These are phyloP conservation scores for Hyphantria cunea DNA, from an alignment of 1,140 invertebrate genomes.

Conservation along the genomic window DNA sequence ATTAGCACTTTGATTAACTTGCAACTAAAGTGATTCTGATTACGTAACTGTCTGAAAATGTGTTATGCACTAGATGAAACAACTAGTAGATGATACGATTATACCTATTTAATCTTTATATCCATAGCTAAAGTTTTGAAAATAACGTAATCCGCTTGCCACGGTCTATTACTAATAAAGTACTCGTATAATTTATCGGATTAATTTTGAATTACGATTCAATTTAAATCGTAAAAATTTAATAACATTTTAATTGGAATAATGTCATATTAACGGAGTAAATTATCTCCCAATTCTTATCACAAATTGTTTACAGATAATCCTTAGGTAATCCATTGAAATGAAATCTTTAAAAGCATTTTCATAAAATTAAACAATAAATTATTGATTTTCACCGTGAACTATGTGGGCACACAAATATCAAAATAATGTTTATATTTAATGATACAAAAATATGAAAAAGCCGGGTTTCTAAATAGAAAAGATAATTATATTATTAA, in stretches of 20 bases:
- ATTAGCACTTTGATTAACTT: constrained; percentile 5
- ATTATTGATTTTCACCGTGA: no score
- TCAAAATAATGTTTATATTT: no score
- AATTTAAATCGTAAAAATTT: no score
- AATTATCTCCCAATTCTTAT: background rate
- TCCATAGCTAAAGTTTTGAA: no score
- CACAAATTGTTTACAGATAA: no score
- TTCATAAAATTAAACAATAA: no score
- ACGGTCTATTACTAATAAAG: background rate
- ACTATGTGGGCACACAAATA: no score
- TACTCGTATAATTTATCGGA: background rate
- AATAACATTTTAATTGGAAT: constrained; percentile 1
- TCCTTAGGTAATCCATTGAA: background rate
- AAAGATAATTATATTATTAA: background rate
- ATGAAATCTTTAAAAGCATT: constrained; percentile 7
- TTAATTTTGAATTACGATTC: background rate
- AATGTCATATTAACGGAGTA: background rate
- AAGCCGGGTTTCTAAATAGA: no score
- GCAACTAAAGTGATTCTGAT: constrained; percentile 1
- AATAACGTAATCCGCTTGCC: no score
- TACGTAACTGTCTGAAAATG: constrained; percentile 39
- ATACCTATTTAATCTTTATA: constrained; percentile 5
- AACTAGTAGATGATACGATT: background rate
- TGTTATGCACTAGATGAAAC: constrained; percentile 28
- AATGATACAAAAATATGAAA: no score